Conservation (phyloP, 2,797 vertebrate genomes). For the Oceanodroma leucorhoa region DNA sequence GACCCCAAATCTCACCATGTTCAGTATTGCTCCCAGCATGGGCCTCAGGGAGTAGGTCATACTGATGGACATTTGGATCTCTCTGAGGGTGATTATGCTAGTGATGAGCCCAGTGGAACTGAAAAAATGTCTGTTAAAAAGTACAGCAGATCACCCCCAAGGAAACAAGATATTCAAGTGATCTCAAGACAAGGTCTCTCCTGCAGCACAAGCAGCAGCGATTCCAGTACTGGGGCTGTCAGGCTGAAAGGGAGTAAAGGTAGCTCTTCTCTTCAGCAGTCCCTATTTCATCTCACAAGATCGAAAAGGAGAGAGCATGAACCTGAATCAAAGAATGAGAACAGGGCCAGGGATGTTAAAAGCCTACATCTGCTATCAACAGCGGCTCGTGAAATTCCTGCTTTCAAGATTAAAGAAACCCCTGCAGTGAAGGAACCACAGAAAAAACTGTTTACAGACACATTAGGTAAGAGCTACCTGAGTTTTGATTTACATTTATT, state of each 20-base stretch:
- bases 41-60: not conserved
- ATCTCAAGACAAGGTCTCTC: not conserved
- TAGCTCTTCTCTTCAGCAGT: not conserved
- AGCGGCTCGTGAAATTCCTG: not conserved
- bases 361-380: not conserved
- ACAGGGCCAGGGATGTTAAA: not conserved
- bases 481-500: not conserved
- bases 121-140: not conserved
- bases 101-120: constrained; percentile 63
- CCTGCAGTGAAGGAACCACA: not conserved
- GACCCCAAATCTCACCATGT: constrained; percentile 25
- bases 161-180: not conserved
- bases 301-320: not conserved
- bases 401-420: not conserved
- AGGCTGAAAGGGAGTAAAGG: not conserved
- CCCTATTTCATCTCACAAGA: not conserved
- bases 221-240: constrained; percentile 2
- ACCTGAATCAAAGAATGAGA: not conserved
- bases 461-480: not conserved
- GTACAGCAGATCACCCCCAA: not conserved
- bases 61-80: constrained; percentile 24
- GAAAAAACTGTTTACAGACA: not conserved
- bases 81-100: constrained; percentile 69
- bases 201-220: constrained; percentile 35
- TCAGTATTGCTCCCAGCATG: not conserved